A percentile compares a stretch with the other conserved stretches of the same genome.
Conservation (phyloP, 2,113 vertebrate species). For the Heterochromis multidens region DNA sequence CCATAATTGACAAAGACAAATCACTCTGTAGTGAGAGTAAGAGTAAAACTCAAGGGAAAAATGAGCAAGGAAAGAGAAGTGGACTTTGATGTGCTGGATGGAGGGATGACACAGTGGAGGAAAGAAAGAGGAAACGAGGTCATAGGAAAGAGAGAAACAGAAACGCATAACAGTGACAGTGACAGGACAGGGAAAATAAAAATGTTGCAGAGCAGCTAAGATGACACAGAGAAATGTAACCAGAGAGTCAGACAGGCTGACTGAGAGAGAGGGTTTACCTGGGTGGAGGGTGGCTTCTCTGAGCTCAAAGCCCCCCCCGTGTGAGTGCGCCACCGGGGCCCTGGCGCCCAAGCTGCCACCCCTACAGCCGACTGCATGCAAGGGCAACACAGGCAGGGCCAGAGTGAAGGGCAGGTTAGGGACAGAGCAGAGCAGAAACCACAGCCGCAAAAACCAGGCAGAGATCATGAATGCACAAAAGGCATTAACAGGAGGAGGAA, state of each 20-base stretch:
- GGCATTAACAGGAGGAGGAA: not conserved
- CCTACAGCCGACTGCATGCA: slow-evolving; percentile 61
- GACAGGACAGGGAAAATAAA: not conserved
- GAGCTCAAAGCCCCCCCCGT: slow-evolving; percentile 59
- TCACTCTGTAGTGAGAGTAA: not conserved
- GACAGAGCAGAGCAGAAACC: slow-evolving; percentile 62
- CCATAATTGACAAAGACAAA: slow-evolving; percentile 37
- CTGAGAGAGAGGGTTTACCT: slow-evolving; percentile 55
- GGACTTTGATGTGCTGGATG: not conserved
- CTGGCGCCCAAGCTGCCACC: slow-evolving; percentile 41
- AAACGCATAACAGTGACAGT: not conserved
- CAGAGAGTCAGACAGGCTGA: slow-evolving; percentile 5
- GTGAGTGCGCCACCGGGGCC: slow-evolving; percentile 33
- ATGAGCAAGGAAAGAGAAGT: not conserved
- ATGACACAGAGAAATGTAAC: not conserved
- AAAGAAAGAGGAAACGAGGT: not conserved
- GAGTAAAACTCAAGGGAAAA: not conserved
- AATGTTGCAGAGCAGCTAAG: not conserved
- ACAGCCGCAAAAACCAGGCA: slow-evolving; percentile 38
- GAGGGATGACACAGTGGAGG: not conserved
- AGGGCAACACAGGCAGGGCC: slow-evolving; percentile 65
- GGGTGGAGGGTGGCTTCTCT: slow-evolving; percentile 59
- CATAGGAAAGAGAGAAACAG: not conserved
- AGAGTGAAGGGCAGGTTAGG: slow-evolving; percentile 60
- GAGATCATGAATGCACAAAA: slow-evolving; percentile 15